These are phyloP conservation scores for Gambelia wislizenii DNA, from an alignment of 2,797 vertebrate species.

Conservation along the genomic window DNA sequence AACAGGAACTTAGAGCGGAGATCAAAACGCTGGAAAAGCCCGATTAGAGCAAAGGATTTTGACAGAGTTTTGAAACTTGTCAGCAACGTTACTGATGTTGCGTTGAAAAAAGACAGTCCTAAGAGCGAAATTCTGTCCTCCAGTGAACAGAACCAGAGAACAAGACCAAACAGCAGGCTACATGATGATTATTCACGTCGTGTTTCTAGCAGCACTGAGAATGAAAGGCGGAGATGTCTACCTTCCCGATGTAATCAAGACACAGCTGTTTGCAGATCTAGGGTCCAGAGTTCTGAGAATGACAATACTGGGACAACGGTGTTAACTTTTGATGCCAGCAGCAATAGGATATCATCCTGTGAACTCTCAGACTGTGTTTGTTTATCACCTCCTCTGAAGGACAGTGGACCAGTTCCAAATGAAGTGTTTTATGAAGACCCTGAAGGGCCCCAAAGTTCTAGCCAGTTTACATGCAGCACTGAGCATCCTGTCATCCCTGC, in stretches of 20 bases:
- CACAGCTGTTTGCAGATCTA: slow-evolving; percentile 34
- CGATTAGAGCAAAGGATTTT: slow-evolving; percentile 83
- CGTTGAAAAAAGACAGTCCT: slow-evolving; percentile 76
- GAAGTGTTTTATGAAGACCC: slow-evolving; percentile 66
- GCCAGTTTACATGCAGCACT: slow-evolving; percentile 45
- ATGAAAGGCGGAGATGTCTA: slow-evolving; percentile 80
- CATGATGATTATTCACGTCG: slow-evolving; percentile 96
- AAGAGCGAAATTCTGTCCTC: slow-evolving; percentile 35
- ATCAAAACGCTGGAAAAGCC: slow-evolving; percentile 79
- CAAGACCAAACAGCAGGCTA: slow-evolving; percentile 82
- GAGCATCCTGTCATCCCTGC: slow-evolving; percentile 48
- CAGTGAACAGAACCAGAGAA: slow-evolving; percentile 57
- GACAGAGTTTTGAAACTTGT: slow-evolving; percentile 88
- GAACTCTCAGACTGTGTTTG: slow-evolving; percentile 32
- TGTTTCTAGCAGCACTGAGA: slow-evolving; percentile 80
- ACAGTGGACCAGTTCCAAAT: slow-evolving; percentile 62
- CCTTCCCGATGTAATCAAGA: slow-evolving; percentile 66
- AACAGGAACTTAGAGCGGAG: slow-evolving; percentile 63
- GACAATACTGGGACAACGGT: slow-evolving; percentile 40
- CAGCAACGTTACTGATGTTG: slow-evolving; percentile 86
- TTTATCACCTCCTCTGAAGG: slow-evolving; percentile 57
- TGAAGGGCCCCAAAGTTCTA: slow-evolving; percentile 43
- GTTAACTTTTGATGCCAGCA: slow-evolving; percentile 44
- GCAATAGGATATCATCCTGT: slow-evolving; percentile 27
- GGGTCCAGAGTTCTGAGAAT: slow-evolving; percentile 48